Evolutionary conservation across 2,797 vertebrate genomes (phyloP).

Genomic region (Onychomys leucogaster): DNA sequence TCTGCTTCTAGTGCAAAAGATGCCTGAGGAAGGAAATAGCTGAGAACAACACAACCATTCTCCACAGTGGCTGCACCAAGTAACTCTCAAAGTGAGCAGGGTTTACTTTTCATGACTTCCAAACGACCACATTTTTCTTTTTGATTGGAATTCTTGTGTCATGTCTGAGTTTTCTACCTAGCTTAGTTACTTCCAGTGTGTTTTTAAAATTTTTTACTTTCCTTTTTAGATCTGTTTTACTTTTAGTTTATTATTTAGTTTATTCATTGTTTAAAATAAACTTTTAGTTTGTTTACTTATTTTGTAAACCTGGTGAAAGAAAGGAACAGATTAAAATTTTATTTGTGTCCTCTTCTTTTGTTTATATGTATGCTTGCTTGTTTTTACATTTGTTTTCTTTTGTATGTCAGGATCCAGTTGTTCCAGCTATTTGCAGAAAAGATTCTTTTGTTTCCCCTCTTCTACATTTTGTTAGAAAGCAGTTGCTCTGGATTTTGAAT

Average conservation of each 20-base stretch:
- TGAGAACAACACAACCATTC: neutral
- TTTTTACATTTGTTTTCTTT: neutral
- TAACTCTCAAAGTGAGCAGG: neutral
- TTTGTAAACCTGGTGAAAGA: neutral
- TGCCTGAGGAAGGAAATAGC: neutral
- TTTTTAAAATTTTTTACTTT: neutral
- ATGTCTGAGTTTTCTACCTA: neutral
- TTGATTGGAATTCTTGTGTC: neutral
- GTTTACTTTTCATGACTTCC: neutral
- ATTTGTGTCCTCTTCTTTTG: neutral
- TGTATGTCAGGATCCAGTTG: neutral
- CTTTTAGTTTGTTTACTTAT: neutral
- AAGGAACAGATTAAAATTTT: neutral
- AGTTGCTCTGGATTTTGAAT: neutral
- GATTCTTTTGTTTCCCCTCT: neutral
- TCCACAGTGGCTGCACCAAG: neutral
- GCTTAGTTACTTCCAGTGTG: neutral
- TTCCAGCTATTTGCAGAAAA: neutral
- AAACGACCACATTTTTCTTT: neutral
- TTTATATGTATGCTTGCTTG: neutral
- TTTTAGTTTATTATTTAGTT: neutral
- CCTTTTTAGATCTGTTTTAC: neutral
- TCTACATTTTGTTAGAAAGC: neutral
- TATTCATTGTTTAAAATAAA: neutral
- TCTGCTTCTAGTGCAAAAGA: neutral